Base-by-base conservation (phyloP, 2,888 invertebrate genomes). In the Anthrax anthrax region DNA sequence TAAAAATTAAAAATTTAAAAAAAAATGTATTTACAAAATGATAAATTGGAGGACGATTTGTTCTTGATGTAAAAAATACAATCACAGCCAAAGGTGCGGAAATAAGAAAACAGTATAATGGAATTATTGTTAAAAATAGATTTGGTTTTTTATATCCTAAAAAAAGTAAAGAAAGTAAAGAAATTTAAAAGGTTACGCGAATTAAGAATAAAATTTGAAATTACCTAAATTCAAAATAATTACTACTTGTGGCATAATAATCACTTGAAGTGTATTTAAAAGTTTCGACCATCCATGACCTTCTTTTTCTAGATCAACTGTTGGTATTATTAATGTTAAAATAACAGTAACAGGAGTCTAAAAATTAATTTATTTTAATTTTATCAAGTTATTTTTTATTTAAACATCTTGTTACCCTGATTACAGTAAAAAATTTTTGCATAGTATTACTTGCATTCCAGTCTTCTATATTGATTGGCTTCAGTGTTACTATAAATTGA, bases 241-340 rank as follows among this genome's bases (percentile, higher is more conserved):
- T 5, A 40, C 14, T 6, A 23, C 16, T n/a, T 23, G 40, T 40
- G 42, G 42, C 4, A 29, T 42, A 12, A 34, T n/a, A 6, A 42
- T 18, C 6, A 42, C 2, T 8, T 42, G n/a, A 17, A 42, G 9
- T 3, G 16, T 17, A 42, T 42, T 42, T 2, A 42, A 10, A 29
- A 42, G 34, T 18, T 34, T 42, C 1, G 42, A 42, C 42, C 42
- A 42, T 16, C 42, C 42, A 32, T 42, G 29, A 12, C 3, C 12
- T 9, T 62, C 63, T 3, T 67, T 64, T 12, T 65, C 63, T 49
- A 69, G 62, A 52, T 75, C 73, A 16, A 77, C 75, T 10, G 75
- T 66, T 1, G 79, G 78, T 29, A 76, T 66, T 2, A 77, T 67
- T 9, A 78, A 55, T 41, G 70, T 70, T 10, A 80, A 63, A 0